Percentiles rank a stretch among this genome's conserved stretches.
phyloP scores from a whole-genome alignment of 1,140 invertebrate species.

The Lordiphosa clarofinis region DNA sequence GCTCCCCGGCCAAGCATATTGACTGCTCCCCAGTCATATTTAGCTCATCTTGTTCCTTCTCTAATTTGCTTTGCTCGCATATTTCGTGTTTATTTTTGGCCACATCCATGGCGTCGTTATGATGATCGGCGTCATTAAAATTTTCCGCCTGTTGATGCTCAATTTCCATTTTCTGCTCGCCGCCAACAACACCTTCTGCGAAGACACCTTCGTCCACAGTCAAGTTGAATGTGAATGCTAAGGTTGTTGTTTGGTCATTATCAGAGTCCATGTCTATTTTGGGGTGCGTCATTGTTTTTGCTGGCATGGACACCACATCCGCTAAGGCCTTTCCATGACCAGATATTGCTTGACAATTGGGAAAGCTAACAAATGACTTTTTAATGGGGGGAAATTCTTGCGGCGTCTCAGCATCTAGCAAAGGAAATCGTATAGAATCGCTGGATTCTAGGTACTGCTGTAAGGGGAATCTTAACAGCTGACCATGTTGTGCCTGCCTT shows the following conservation, averaged over 20 bases:
- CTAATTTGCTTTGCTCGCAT: conserved; percentile 75
- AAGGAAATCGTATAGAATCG: background rate
- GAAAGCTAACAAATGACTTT: conserved; percentile 66
- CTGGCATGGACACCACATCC: conserved; percentile 23
- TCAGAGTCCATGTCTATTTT: conserved; percentile 59
- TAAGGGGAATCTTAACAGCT: too few species aligned
- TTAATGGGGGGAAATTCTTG: conserved; percentile 68
- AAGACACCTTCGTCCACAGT: conserved; percentile 9
- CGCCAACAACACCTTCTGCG: conserved; percentile 42
- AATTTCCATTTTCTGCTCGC: conserved; percentile 63
- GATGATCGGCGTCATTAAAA: conserved; percentile 65
- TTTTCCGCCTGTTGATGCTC: conserved; percentile 77
- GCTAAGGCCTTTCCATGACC: conserved; percentile 1
- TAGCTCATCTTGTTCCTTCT: conserved; percentile 69
- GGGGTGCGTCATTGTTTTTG: conserved; percentile 60
- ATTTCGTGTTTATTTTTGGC: conserved; percentile 74
- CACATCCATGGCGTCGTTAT: conserved; percentile 64
- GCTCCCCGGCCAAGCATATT: conserved; percentile 66
- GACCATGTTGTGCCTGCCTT: too few species aligned
- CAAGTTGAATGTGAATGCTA: conserved; percentile 58
- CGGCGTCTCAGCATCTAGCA: too few species aligned
- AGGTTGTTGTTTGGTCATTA: conserved; percentile 41
- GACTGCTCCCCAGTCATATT: conserved; percentile 69
- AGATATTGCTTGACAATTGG: conserved; percentile 43
- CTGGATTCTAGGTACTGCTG: too few species aligned